A percentile compares a stretch with the other conserved stretches of the same genome.
These are phyloP conservation scores for Campoletis raptor DNA, from an alignment of 2,888 invertebrate species.

Conservation along the genomic window DNA sequence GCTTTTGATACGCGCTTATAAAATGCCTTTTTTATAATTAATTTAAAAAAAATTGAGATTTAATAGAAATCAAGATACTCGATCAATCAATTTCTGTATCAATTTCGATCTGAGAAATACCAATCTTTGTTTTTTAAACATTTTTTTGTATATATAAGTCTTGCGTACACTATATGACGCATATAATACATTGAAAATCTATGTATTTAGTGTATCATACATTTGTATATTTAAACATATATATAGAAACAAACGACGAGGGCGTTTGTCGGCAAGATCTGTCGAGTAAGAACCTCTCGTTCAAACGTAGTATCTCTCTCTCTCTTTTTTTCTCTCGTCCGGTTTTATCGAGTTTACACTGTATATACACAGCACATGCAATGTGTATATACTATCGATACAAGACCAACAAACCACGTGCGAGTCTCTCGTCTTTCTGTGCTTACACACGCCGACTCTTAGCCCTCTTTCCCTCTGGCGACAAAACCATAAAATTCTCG, in stretches of 20 bases:
- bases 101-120: not conserved
- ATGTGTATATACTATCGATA: slow-evolving; percentile 51
- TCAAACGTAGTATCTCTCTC: slow-evolving; percentile 28
- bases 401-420: slow-evolving; percentile 37
- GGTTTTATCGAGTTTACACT: slow-evolving; percentile 59
- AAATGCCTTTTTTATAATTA: not conserved
- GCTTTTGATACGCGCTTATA: too few species aligned
- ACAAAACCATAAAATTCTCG: slow-evolving; percentile 37
- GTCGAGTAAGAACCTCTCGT: slow-evolving; percentile 53
- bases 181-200: slow-evolving; percentile 7
- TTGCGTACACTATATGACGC: not conserved
- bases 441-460: slow-evolving; percentile 4
- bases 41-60: not conserved
- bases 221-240: not conserved
- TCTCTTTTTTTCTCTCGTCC: slow-evolving; percentile 10
- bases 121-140: not conserved
- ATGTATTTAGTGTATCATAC: slow-evolving; percentile 21
- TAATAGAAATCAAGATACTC: not conserved
- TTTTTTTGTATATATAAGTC: not conserved
- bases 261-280: slow-evolving; percentile 62
- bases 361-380: slow-evolving; percentile 40
- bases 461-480: not conserved
- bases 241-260: slow-evolving; percentile 19
- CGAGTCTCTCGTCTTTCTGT: slow-evolving; percentile 31
- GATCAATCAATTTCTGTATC: not conserved